Conservation (phyloP, 1,140 invertebrate genomes). For the Pseudachorutes palmiensis region DNA sequence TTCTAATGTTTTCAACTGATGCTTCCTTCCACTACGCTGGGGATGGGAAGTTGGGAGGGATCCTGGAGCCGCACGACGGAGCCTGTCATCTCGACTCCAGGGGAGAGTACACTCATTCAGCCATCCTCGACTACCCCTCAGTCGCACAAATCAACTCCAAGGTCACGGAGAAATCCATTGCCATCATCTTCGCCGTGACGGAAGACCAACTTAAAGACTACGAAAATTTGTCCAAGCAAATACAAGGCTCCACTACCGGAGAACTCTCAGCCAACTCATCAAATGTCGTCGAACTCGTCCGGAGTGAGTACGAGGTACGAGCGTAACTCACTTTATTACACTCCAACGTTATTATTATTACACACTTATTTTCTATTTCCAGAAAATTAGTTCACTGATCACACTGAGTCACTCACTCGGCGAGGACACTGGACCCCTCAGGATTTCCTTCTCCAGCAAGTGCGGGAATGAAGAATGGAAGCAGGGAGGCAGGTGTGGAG, state of each 20-base stretch:
- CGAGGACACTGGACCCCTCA: background rate
- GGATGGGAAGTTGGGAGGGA: conserved; percentile 77
- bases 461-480: conserved; percentile 43
- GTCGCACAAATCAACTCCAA: conserved; percentile 86
- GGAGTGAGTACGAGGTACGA: conserved; percentile 74
- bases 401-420: conserved; percentile 53
- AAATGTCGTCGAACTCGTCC: conserved; percentile 86
- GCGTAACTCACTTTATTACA: too few species aligned
- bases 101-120: conserved; percentile 55
- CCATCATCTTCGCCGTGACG: conserved; percentile 98
- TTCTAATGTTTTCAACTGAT: conserved; percentile 96
- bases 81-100: conserved; percentile 54
- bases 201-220: conserved; percentile 74
- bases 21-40: conserved; percentile 97
- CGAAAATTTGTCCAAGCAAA: conserved; percentile 63
- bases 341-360: too few species aligned
- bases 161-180: conserved; percentile 88
- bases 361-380: too few species aligned
- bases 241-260: conserved; percentile 77
- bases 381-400: conserved; percentile 86
- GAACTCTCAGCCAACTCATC: conserved; percentile 77
- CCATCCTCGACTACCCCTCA: conserved; percentile 88
- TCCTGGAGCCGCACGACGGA: conserved; percentile 64
- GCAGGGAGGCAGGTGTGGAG: conserved; percentile 78
- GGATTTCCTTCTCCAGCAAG: background rate